These are phyloP conservation scores for Pseudanteris insignis DNA, from an alignment of 2,888 invertebrate genomes.

Conservation along the genomic window DNA sequence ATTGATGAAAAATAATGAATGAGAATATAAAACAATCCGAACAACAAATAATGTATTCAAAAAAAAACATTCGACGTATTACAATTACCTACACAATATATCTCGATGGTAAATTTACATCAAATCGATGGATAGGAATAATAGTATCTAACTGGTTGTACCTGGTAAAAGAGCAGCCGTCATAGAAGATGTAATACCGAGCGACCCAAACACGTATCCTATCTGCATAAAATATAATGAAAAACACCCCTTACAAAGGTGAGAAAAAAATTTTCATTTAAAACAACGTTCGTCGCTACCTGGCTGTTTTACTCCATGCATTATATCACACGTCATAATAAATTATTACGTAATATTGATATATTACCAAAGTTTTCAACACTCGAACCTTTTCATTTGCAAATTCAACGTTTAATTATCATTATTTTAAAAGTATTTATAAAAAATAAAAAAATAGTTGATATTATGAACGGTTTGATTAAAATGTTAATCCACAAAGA, in stretches of 20 bases:
- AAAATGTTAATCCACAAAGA: no score
- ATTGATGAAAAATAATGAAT: no score
- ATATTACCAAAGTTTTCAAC: conserved; percentile 1
- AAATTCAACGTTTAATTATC: no score
- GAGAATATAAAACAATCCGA: no score
- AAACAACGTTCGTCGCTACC: conserved; percentile 36
- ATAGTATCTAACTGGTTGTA: conserved; percentile 36
- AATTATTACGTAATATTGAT: conserved; percentile 32
- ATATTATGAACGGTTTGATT: no score
- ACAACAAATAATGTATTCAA: no score
- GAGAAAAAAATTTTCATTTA: conserved; percentile 45
- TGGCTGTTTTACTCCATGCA: conserved; percentile 16
- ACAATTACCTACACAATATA: not conserved
- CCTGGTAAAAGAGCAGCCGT: conserved; percentile 63
- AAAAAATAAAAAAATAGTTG: no score
- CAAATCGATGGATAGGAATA: conserved; percentile 29
- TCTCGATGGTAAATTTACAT: conserved; percentile 16
- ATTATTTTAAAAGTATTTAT: no score
- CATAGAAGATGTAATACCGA: conserved; percentile 55
- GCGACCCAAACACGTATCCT: conserved; percentile 55
- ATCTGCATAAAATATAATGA: conserved; percentile 54
- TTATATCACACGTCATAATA: conserved; percentile 26
- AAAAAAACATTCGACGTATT: not conserved
- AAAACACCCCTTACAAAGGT: conserved; percentile 42
- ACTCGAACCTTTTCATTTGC: no score